Base-by-base conservation (phyloP, 1,140 invertebrate genomes). In the Papilio glaucus region DNA sequence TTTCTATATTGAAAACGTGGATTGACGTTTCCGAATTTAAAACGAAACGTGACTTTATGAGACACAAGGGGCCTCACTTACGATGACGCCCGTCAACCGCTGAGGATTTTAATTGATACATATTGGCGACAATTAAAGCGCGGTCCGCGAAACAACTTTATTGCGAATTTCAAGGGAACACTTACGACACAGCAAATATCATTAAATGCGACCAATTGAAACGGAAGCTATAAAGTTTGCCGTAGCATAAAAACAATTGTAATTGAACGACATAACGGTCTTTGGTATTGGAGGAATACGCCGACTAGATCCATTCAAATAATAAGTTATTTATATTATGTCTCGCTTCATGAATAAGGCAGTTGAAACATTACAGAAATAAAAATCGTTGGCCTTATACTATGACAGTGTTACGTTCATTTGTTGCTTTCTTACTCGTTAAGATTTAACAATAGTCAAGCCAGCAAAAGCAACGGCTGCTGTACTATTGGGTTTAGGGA, bases 71-170 rank as follows among this genome's bases (percentile, higher is more conserved):
- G 62, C 33, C 33, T 39, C 37, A 65, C 33, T 39, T 18, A 65
- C 37, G 10, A 60, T 62, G 71, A 77, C 72, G 76, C 76, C 72
- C 73, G 78, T 69, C 73, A 18, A 74, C 26, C 62, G 21, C 62
- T 71, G 74, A 67, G 69, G 29, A 74, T 75, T 81, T 84, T 86
- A 85, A 88, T 88, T 88, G 83, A 80, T 83, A 84, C 81, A 81
- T 81, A 88, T 88, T 87, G 78, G 69, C 71, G 18, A 70, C 82
- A 84, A 87, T 88, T 85, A 88, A 84, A 83, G 37, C 60, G 63
- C 60, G 71, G 73, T 75, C 75, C 75, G 72, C 74, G 71, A 63
- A 75, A 75, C 49, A 21, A 75, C 37, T 39, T 71, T 37, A 53
- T 72, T 73, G 79, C 75, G 60, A 79, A 81, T 75, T 73, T 72